Evolutionary conservation across 1,140 invertebrate species (phyloP).

Genomic region (Frieseomelitta varia): DNA sequence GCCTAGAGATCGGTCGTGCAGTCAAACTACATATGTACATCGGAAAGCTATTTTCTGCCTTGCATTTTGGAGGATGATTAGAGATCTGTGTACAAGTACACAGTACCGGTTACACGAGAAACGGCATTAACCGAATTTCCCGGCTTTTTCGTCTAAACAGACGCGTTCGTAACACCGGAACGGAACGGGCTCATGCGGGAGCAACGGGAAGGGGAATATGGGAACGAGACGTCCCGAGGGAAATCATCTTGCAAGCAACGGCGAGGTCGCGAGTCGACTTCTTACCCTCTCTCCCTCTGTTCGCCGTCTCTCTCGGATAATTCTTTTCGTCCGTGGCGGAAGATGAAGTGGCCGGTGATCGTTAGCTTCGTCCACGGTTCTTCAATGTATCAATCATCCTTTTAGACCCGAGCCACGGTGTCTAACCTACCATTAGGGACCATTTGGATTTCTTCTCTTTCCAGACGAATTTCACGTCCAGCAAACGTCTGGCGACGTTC

Average conservation of each 20-base stretch:
- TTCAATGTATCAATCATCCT: slow-evolving; percentile 14
- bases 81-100: not conserved
- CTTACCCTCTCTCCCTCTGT: slow-evolving; percentile 10
- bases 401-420: not conserved
- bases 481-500: not conserved
- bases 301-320: not conserved
- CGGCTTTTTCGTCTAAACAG: slow-evolving; percentile 37
- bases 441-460: not conserved
- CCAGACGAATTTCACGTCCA: not conserved
- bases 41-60: not conserved
- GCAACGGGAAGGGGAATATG: slow-evolving; percentile 18
- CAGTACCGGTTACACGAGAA: not conserved
- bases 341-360: slow-evolving; percentile 12
- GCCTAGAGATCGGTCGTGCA: not conserved
- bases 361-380: not conserved
- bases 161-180: slow-evolving; percentile 46
- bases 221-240: slow-evolving; percentile 41
- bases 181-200: slow-evolving; percentile 49
- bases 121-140: slow-evolving; percentile 32
- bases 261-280: slow-evolving; percentile 19
- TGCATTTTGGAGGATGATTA: not conserved
- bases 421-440: slow-evolving; percentile 10
- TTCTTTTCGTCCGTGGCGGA: slow-evolving; percentile 19
- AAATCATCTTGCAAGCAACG: slow-evolving; percentile 57
- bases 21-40: too few species aligned